A percentile compares a stretch with the other conserved stretches of the same genome.
phyloP scores from a whole-genome alignment of 2,888 invertebrate genomes.

The Anodontia alba region DNA sequence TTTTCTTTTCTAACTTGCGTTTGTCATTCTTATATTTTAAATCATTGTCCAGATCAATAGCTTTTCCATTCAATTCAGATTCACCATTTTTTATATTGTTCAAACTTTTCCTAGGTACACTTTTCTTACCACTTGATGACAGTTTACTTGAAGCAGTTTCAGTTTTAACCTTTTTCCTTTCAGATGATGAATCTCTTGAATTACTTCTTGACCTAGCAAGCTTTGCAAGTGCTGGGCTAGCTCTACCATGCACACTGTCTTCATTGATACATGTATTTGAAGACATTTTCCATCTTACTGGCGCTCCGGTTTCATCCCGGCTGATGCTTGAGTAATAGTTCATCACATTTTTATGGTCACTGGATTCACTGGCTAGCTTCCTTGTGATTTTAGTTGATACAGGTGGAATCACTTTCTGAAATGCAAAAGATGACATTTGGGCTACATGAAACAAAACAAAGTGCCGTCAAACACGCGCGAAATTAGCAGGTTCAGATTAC shows the following conservation, averaged over 20 bases:
- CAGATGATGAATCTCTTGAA: conserved; percentile 49
- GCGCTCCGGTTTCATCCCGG: conserved; percentile 67
- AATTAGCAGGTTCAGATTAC: not conserved
- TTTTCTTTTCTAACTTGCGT: too few species aligned
- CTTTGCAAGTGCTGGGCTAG: conserved; percentile 17
- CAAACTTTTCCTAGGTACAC: not conserved
- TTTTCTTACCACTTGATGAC: not conserved
- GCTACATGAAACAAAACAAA: conserved; percentile 26
- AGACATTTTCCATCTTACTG: conserved; percentile 60
- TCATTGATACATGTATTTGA: conserved; percentile 31
- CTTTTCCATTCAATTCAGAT: not conserved
- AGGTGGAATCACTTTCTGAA: conserved; percentile 48
- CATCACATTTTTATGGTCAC: conserved; percentile 63
- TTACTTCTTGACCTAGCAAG: conserved; percentile 11
- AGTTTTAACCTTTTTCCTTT: not conserved
- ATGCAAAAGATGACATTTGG: not conserved
- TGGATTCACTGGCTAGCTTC: conserved; percentile 64
- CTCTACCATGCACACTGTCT: conserved; percentile 30
- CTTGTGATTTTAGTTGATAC: conserved; percentile 64
- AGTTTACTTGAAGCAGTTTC: not conserved
- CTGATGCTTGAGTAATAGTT: conserved; percentile 67
- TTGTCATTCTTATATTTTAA: too few species aligned
- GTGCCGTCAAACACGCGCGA: not conserved
- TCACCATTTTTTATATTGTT: not conserved
- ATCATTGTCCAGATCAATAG: not conserved